Conservation (phyloP, 2,888 invertebrate species). For the Pollenia labialis region DNA sequence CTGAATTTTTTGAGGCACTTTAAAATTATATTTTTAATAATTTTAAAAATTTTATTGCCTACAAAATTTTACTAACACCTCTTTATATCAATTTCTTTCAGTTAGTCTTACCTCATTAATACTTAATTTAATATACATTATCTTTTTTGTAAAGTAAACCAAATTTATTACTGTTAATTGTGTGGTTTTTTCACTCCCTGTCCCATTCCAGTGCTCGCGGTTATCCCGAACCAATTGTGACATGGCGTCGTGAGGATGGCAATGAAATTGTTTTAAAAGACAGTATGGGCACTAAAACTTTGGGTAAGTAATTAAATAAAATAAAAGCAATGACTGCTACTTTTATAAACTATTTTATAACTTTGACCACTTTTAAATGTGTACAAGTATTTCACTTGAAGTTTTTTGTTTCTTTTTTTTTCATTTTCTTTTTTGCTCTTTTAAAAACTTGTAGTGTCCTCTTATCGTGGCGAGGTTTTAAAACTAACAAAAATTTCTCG, state of each 20-base stretch:
- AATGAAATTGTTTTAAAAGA: constrained; percentile 91
- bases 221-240: constrained; percentile 91
- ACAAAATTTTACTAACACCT: neutral
- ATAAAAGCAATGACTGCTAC: neutral
- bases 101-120: neutral
- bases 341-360: constrained; percentile 47
- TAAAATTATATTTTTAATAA: neutral
- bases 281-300: constrained; percentile 87
- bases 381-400: neutral
- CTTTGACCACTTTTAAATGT: constrained; percentile 51
- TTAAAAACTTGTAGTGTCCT: constrained; percentile 85
- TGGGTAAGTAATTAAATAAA: constrained; percentile 84
- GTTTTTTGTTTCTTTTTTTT: constrained; percentile 5
- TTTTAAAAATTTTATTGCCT: no score
- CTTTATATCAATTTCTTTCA: neutral
- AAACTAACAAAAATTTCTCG: constrained; percentile 92
- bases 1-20: no score
- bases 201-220: constrained; percentile 87
- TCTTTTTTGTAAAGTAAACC: neutral
- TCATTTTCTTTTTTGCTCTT: constrained; percentile 5
- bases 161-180: constrained; percentile 10
- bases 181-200: constrained; percentile 18
- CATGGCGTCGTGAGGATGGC: constrained; percentile 94
- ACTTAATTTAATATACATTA: neutral
- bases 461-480: constrained; percentile 90